Evolutionary conservation across 2,113 vertebrate genomes (phyloP).

Genomic region (Elephantulus edwardii): DNA sequence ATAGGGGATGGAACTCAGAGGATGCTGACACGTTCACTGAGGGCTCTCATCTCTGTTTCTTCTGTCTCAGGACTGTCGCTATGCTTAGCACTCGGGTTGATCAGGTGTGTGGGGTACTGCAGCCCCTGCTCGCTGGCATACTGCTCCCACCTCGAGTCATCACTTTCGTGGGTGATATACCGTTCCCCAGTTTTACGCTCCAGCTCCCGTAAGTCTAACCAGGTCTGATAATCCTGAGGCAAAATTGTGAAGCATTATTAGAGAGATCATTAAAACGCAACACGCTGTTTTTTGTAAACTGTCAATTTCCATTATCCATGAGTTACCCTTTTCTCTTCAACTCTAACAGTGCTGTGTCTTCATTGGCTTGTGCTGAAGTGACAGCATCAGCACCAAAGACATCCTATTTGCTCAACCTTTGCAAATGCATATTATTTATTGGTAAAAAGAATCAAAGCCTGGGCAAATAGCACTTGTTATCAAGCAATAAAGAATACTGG

Average conservation of each 20-base stretch:
- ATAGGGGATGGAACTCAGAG: slow-evolving; percentile 88
- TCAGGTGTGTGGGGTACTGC: slow-evolving; percentile 90
- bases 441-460: not conserved
- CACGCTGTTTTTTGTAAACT: not conserved
- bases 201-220: slow-evolving; percentile 95
- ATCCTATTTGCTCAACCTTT: not conserved
- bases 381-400: not conserved
- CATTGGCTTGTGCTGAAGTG: not conserved
- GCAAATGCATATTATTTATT: not conserved
- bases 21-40: slow-evolving; percentile 96
- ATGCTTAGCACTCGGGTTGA: slow-evolving; percentile 80
- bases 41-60: slow-evolving; percentile 91
- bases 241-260: slow-evolving; percentile 53
- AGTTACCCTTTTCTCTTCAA: not conserved
- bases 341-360: not conserved
- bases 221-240: slow-evolving; percentile 96
- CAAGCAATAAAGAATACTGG: not conserved
- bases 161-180: slow-evolving; percentile 98
- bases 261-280: not conserved
- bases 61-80: slow-evolving; percentile 85
- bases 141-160: slow-evolving; percentile 95
- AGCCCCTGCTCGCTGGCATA: slow-evolving; percentile 92
- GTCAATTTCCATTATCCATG: not conserved
- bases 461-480: not conserved
- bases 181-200: slow-evolving; percentile 94